Evolutionary conservation across 2,888 invertebrate genomes (phyloP).

Genomic region (Neocrepidodera transversa): DNA sequence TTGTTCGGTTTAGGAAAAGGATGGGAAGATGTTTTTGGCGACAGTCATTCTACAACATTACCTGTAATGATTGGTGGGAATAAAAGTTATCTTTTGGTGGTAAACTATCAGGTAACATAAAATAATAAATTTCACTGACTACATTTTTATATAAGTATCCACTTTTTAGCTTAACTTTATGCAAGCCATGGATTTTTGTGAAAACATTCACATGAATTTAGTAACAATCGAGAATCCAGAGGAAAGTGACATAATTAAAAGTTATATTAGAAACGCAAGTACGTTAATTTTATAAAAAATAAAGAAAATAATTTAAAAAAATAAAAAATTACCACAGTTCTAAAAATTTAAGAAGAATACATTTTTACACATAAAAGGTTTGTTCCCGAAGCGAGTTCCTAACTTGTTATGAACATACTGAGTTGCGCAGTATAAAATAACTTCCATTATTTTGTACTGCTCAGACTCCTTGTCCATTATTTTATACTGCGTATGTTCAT

Average conservation of each 20-base stretch:
- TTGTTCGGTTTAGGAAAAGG: conserved; percentile 9
- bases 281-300: too few relatives aligned
- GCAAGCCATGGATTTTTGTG: conserved; percentile 27
- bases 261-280: conserved; percentile 18
- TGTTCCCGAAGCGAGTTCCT: too few relatives aligned
- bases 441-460: too few relatives aligned
- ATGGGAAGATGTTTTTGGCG: conserved; percentile 11
- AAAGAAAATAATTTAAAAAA: too few relatives aligned
- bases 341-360: too few relatives aligned
- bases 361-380: too few relatives aligned
- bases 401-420: too few relatives aligned
- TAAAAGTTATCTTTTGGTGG: conserved; percentile 6
- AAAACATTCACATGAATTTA: conserved; percentile 25
- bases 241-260: conserved; percentile 16
- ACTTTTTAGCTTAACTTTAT: conserved; percentile 21
- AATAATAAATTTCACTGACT: neutral
- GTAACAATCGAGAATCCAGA: conserved; percentile 17
- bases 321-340: too few relatives aligned
- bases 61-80: conserved; percentile 7
- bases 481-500: too few relatives aligned
- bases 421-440: too few relatives aligned
- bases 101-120: conserved; percentile 2
- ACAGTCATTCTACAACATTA: neutral
- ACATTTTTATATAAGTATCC: too few relatives aligned
- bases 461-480: too few relatives aligned